These are phyloP conservation scores for Steromphala cineraria DNA, from an alignment of 2,888 invertebrate species.

Conservation along the genomic window DNA sequence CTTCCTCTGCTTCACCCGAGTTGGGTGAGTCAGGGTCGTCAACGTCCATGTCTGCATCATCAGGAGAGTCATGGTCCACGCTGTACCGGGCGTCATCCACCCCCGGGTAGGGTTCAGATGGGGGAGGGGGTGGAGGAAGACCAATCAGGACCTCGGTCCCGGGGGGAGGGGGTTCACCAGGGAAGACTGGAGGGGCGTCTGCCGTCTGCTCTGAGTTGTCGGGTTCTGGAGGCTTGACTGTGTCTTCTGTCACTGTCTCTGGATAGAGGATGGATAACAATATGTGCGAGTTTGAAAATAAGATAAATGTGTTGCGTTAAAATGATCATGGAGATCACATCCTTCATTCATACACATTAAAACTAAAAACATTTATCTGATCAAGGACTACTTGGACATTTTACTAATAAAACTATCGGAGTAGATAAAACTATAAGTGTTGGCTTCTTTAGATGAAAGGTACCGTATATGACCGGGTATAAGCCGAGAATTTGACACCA, in stretches of 20 bases:
- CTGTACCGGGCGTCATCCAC: constrained; percentile 36
- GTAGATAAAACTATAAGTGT: no score
- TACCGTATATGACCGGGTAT: no score
- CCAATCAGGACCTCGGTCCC: constrained; percentile 37
- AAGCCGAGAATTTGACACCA: no score
- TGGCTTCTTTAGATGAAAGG: no score
- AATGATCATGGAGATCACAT: no score
- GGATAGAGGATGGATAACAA: background rate
- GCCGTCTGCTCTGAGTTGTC: background rate
- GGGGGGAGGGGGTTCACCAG: constrained; percentile 51
- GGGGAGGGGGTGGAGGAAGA: constrained; percentile 45
- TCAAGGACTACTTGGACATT: no score
- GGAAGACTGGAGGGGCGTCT: constrained; percentile 28
- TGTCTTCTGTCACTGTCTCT: background rate
- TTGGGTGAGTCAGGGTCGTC: constrained; percentile 21
- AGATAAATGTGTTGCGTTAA: no score
- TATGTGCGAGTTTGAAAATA: no score
- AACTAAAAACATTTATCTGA: no score
- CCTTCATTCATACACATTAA: no score
- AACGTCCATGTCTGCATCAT: constrained; percentile 31
- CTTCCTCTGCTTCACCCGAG: background rate
- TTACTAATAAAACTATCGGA: no score
- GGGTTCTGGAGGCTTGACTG: background rate
- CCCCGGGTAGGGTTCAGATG: constrained; percentile 33
- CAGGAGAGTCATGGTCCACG: constrained; percentile 6